Base-by-base conservation (phyloP, 2,888 invertebrate species). In the Drosophila mulleri region DNA sequence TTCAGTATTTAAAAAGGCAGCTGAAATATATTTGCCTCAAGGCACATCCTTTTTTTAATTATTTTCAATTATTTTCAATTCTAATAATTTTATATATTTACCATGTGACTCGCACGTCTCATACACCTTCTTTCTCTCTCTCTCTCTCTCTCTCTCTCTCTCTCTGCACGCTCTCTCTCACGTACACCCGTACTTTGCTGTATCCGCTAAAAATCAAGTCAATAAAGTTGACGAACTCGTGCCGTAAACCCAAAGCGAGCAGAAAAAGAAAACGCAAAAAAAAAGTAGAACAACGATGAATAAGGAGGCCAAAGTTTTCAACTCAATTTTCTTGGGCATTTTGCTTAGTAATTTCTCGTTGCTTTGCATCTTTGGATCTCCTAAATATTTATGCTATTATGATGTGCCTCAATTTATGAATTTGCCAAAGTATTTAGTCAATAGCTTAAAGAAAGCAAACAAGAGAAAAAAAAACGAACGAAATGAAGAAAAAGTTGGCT, bases 381-480 rank as follows among this genome's bases (percentile, higher is more conserved):
- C 85, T 69, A 88, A 85, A 88, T 85, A 85, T 85, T 85, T 88
- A 85, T 82, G 83, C 70, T 75, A 78, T 83, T 74, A 81, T 70
- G 81, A 75, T 77, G 72, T 74, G 83, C 82, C 80, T 76, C 75
- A 85, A 88, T 85, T 85, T 85, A 88, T 86, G 88, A 86, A 88
- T 86, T 86, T 83, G 80, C 72, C 82, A 80, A 86, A 88, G 86
- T 88, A 86, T 88, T 86, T 86, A 86, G 88, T 86, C 88, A 83
- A 86, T 88, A 86, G 85, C 88, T 80, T 74, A 72, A 72, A 72
- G 74, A 61, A 39, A 14, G 14, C 29, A 47, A 23, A 14, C 12
- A 26, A 14, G 16, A 11, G 29, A 14, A 18, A 16, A 39, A 39
- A 39, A 39, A 6, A 5, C 1, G 5, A 32, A 20, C 2, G 47